phyloP scores from a whole-genome alignment of 2,113 vertebrate genomes.

The Entomyzon cyanotis region DNA sequence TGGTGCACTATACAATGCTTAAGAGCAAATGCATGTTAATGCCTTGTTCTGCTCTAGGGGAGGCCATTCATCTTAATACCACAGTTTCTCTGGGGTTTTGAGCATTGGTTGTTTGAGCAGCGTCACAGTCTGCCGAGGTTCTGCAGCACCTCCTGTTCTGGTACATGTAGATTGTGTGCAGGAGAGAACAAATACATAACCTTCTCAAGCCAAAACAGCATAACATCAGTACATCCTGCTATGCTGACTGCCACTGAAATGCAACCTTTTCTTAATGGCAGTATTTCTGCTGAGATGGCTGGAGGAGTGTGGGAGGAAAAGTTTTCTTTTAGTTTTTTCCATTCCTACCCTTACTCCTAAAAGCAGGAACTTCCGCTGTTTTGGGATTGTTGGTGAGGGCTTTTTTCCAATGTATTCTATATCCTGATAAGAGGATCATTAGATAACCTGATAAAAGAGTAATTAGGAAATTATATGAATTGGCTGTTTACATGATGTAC shows the following conservation, averaged over 20 bases:
- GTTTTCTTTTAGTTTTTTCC: background rate
- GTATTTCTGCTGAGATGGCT: background rate
- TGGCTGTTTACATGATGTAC: background rate
- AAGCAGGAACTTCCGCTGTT: background rate
- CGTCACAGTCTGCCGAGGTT: background rate
- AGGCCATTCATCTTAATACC: background rate
- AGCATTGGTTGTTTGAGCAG: background rate
- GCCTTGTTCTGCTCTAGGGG: background rate
- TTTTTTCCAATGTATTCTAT: background rate
- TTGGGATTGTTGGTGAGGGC: fast-evolving
- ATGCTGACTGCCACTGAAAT: background rate
- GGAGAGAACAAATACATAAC: background rate
- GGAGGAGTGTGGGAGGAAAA: background rate
- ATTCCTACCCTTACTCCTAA: background rate
- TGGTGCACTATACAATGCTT: background rate
- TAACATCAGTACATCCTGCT: background rate
- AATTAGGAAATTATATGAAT: background rate
- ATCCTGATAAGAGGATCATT: background rate
- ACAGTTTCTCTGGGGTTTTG: background rate
- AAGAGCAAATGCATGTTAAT: background rate
- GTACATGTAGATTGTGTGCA: background rate
- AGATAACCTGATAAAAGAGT: background rate
- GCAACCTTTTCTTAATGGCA: background rate
- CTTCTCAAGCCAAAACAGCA: background rate
- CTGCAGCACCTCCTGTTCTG: background rate